Base-by-base conservation (phyloP, 2,888 invertebrate genomes). In the Ormyrus labotus region DNA sequence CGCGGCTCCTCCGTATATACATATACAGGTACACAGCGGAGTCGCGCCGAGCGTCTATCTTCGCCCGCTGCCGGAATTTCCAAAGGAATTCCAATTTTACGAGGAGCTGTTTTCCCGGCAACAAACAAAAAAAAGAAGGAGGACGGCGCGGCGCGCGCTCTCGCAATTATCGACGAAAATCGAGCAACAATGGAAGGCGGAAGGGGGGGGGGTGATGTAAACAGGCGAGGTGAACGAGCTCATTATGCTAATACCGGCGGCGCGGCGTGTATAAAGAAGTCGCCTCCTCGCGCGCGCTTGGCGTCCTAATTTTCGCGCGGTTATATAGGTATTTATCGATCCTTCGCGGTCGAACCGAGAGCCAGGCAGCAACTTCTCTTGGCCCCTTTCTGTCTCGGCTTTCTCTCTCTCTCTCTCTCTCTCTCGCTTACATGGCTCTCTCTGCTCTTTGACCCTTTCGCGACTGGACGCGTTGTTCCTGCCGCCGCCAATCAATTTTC, bases 241-340 rank as follows among this genome's bases (percentile, higher is more conserved):
- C 34, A 34, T 34, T 34, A 34, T 34, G 34, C 34, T 34, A 34
- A 34, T 9, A 8, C 50, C 65, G 63, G 48, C 34, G 34, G 34
- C 34, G 47, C 63, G 63, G 63, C 63, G n/a, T 63, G n/a, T n/a
- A 63, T 63, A 45, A 63, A 63, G n/a, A 7, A 63, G n/a, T 10
- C 45, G 48, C 79, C 72, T 57, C 71, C 34, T 34, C 34, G 34
- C 34, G 34, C 34, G 34, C 34, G 34, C 34, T 34, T 4, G 34
- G 73, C 67, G 78, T 78, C 72, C 78, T 65, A 78, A 78, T 78
- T 78, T 78, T 73, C 78, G 67, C 73, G 73, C 73, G 65, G 78
- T 34, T 34, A 34, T 34, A 34, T 34, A 34, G 34, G 34, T 78
- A 78, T 78, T 78, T 78, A 78, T 78, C 78, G 78, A 78, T 73